Evolutionary conservation across 2,797 vertebrate species (phyloP).

Genomic region (Masticophis lateralis): DNA sequence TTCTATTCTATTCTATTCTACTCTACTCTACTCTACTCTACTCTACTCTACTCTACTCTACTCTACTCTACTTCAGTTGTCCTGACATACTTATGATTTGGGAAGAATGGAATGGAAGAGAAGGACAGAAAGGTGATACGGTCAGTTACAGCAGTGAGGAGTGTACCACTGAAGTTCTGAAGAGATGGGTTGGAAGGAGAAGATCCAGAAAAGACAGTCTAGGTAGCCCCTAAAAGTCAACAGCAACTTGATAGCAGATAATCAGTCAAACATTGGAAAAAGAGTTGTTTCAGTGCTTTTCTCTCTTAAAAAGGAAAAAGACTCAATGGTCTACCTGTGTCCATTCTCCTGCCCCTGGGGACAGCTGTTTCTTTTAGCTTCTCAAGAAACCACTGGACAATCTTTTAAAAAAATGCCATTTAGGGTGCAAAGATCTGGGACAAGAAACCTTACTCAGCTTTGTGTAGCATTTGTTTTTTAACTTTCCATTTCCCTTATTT

Average conservation of each 20-base stretch:
- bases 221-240: not conserved
- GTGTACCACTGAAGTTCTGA: not conserved
- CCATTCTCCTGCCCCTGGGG: not conserved
- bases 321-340: accelerated
- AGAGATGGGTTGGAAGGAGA: not conserved
- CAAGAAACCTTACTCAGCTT: not conserved
- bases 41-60: no score
- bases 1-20: no score
- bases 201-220: not conserved
- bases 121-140: not conserved
- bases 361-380: not conserved
- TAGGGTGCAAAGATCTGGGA: not conserved
- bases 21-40: accelerated
- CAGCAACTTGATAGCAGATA: not conserved
- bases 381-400: not conserved
- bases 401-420: not conserved
- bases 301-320: not conserved
- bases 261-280: not conserved
- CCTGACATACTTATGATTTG: not conserved
- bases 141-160: not conserved
- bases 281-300: not conserved
- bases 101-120: not conserved
- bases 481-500: no score
- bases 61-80: not conserved
- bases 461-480: not conserved